These are phyloP conservation scores for Erythrolamprus reginae DNA, from an alignment of 2,113 vertebrate species.

Conservation along the genomic window DNA sequence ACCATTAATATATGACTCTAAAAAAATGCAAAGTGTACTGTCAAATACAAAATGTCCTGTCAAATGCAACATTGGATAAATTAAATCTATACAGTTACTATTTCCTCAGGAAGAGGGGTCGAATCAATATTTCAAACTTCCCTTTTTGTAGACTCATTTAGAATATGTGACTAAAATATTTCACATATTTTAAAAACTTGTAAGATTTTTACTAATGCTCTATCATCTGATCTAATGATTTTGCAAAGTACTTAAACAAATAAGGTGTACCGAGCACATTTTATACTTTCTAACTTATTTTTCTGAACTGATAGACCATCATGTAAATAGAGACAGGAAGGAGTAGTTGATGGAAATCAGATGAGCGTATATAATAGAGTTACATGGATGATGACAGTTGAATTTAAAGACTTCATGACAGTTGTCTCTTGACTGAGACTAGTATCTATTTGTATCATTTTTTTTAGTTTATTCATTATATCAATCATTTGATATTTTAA, in stretches of 20 bases:
- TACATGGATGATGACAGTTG: background rate
- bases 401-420: background rate
- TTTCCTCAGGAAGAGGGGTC: background rate
- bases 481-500: background rate
- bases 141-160: background rate
- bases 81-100: background rate
- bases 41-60: background rate
- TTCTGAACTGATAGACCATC: background rate
- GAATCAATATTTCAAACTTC: background rate
- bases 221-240: background rate
- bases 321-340: background rate
- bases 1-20: slow-evolving; percentile 3
- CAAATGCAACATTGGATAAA: background rate
- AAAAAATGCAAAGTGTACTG: slow-evolving; percentile 1
- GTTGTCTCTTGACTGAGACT: background rate
- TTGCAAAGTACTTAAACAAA: background rate
- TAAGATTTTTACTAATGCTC: background rate
- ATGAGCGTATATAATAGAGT: background rate
- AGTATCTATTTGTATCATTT: background rate
- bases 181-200: background rate
- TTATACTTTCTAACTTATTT: background rate
- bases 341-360: background rate
- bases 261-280: background rate
- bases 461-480: background rate
- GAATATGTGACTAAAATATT: background rate